Evolutionary conservation across 2,888 invertebrate genomes (phyloP).

Genomic region (Papilio elwesi): DNA sequence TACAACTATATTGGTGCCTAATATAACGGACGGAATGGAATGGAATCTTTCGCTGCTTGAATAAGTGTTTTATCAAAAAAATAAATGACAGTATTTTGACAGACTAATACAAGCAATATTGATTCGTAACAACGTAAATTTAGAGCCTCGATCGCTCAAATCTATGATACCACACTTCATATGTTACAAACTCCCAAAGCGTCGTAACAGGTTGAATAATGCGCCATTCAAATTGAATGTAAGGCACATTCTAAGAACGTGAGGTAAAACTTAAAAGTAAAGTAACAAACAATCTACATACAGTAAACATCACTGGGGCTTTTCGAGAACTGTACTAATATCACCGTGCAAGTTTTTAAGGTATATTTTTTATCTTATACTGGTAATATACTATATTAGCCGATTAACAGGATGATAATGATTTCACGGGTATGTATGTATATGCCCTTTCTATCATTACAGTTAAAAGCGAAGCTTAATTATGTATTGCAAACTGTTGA

Average conservation of each 20-base stretch:
- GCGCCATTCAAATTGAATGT: conserved; percentile 51
- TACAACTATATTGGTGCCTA: conserved; percentile 30
- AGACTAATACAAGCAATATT: conserved; percentile 13
- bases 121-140: neutral
- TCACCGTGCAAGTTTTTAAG: too few species aligned
- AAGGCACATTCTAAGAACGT: conserved; percentile 32
- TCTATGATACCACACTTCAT: neutral
- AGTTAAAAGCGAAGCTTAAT: too few species aligned
- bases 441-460: too few species aligned
- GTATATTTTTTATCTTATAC: too few species aligned
- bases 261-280: conserved; percentile 1
- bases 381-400: too few species aligned
- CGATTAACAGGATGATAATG: too few species aligned
- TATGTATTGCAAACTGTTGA: too few species aligned
- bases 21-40: conserved; percentile 38
- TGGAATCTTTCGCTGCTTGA: conserved; percentile 32
- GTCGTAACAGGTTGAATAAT: conserved; percentile 50
- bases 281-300: neutral
- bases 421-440: too few species aligned
- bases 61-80: conserved; percentile 38
- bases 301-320: too few species aligned
- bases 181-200: conserved; percentile 38
- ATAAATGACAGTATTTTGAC: conserved; percentile 15
- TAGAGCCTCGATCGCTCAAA: conserved; percentile 23
- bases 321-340: too few species aligned